Percentiles rank a stretch among this genome's conserved stretches.
Conservation (phyloP, 2,113 vertebrate genomes). For the Anas platyrhynchos region DNA sequence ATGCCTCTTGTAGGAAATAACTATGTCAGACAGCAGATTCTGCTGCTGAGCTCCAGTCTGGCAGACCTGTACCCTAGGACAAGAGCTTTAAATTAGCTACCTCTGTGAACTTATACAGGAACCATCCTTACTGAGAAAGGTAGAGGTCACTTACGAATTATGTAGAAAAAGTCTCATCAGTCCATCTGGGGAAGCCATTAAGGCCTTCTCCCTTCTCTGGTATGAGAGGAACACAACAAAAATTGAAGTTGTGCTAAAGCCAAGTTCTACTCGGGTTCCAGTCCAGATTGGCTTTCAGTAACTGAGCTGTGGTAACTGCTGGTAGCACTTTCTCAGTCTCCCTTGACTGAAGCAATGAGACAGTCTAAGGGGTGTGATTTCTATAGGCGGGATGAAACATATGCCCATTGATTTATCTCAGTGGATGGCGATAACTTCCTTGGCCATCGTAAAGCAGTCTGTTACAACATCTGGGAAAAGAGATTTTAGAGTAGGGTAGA, state of each 20-base stretch:
- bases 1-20: background rate
- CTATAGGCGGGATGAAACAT: no score
- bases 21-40: background rate
- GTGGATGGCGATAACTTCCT: background rate
- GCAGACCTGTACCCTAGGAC: background rate
- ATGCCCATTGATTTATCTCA: background rate
- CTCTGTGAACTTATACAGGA: background rate
- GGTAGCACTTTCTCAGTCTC: background rate
- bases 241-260: background rate
- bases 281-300: background rate
- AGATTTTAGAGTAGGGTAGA: fast-evolving
- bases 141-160: background rate
- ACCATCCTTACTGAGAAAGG: background rate
- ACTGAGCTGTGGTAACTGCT: background rate
- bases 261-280: background rate
- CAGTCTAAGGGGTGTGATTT: background rate
- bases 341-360: background rate
- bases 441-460: background rate
- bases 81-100: background rate
- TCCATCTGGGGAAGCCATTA: background rate
- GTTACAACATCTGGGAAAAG: background rate
- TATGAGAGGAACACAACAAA: background rate
- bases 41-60: background rate
- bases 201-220: background rate
- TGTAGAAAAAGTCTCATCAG: background rate